Evolutionary conservation across 1,140 invertebrate genomes (phyloP), one percentile per base, ranked within the genome.

Genomic region (Spodoptera frugiperda): DNA sequence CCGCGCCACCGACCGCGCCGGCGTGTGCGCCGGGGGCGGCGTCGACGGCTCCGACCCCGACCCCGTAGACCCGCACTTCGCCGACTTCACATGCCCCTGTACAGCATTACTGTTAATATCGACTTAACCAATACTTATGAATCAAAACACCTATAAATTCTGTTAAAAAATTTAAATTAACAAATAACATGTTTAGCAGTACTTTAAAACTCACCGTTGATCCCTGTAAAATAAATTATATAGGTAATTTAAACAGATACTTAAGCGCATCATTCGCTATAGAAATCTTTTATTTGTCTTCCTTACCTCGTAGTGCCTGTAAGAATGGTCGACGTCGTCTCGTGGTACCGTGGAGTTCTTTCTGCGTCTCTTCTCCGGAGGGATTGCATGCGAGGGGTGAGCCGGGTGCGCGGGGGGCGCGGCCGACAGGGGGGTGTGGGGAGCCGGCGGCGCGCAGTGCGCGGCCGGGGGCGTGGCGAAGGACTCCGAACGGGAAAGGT

Each of bases 31-130:
- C 54, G 91, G 93, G 78, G 93, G 92, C 78, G 93, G 93, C 75
- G 92, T 91, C 63, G 90, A 92, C 90, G 96, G 96, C 90, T 96
- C 96, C 87, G 95, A 95, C 8, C 91, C 91, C 1, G 90, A 92
- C 14, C 90, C 91, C 71, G 89, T 97, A 84, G 95, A 95, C 89
- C 96, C 96, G 91, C 96, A 94, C 95, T 96, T 97, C 88, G 78
- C 83, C 15, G 78, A 83, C 78, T 93, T 93, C 63, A 88, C 82
- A 72, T 89, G 88, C 21, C 79, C 72, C 84, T 86, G 79, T 21
- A 59, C 19, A 19, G 49, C 9, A 21, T 15, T 11, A 59, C 17
- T 8, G 17, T 68, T 68, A 46, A 10, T 46, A 48, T n/a, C n/a
- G n/a, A n/a, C n/a, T n/a, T n/a, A n/a, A n/a, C 5, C 17, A 17